These are phyloP conservation scores for Erebia ligea DNA, from an alignment of 2,888 invertebrate species.

Conservation along the genomic window DNA sequence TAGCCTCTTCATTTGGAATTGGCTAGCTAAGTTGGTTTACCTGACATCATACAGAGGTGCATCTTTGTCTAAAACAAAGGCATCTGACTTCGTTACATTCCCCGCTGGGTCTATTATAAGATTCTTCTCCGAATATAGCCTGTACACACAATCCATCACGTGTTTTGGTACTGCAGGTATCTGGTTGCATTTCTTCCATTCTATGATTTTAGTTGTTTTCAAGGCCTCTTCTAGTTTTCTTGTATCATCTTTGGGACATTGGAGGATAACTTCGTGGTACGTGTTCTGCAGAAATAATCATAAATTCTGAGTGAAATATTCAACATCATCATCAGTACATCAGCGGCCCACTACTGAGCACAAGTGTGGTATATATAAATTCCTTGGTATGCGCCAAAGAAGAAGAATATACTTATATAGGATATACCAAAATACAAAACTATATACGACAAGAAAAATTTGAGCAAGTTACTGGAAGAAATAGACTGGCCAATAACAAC, in stretches of 20 bases:
- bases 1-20: neutral
- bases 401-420: too few relatives aligned
- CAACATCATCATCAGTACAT: too few relatives aligned
- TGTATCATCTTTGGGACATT: slow-evolving; percentile 53
- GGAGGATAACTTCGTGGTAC: slow-evolving; percentile 56
- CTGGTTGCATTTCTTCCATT: slow-evolving; percentile 51
- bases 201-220: slow-evolving; percentile 52
- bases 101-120: slow-evolving; percentile 36
- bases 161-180: slow-evolving; percentile 49
- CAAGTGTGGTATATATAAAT: too few relatives aligned
- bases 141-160: slow-evolving; percentile 47
- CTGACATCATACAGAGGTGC: slow-evolving; percentile 44
- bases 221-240: slow-evolving; percentile 53
- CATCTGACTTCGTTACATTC: slow-evolving; percentile 36
- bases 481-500: too few relatives aligned
- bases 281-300: slow-evolving; percentile 45
- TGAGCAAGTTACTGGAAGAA: too few relatives aligned
- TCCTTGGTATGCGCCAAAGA: too few relatives aligned
- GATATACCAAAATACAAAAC: too few relatives aligned
- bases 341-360: too few relatives aligned
- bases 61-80: slow-evolving; percentile 48
- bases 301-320: neutral
- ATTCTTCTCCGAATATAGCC: slow-evolving; percentile 41
- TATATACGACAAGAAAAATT: too few relatives aligned
- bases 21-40: neutral